Conservation (phyloP, 1,140 invertebrate species). For the Bombus pascuorum region DNA sequence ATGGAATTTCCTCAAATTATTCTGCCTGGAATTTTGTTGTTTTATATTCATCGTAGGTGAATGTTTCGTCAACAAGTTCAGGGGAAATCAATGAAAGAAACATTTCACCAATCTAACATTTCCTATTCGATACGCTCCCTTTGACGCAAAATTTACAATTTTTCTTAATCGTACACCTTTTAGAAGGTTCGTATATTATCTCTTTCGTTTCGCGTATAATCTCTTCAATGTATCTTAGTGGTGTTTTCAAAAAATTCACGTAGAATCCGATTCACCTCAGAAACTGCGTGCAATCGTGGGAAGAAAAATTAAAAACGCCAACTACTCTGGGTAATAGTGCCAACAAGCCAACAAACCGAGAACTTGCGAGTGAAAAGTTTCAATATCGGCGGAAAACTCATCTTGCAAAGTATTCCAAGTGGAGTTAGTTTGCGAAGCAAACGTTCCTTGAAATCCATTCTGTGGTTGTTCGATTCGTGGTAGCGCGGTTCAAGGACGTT, state of each 20-base stretch:
- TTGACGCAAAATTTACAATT: neutral
- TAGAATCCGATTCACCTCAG: neutral
- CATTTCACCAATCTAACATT: too few relatives aligned
- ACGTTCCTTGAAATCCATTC: neutral
- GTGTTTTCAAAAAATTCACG: too few relatives aligned
- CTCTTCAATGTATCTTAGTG: too few relatives aligned
- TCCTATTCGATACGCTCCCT: too few relatives aligned
- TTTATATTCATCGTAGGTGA: too few relatives aligned
- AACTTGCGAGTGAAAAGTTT: neutral
- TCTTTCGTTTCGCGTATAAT: neutral
- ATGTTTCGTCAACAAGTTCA: neutral
- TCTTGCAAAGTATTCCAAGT: neutral
- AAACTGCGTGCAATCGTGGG: neutral
- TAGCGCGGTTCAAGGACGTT: neutral
- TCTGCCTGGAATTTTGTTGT: neutral
- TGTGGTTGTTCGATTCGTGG: neutral
- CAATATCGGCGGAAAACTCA: neutral
- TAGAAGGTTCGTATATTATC: neutral
- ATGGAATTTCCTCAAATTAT: neutral
- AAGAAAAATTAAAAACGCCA: neutral
- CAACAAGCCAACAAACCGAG: neutral
- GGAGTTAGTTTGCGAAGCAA: conserved; percentile 12
- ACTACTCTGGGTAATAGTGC: neutral
- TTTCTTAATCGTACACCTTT: neutral
- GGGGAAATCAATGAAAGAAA: too few relatives aligned